Conservation (phyloP, 2,888 invertebrate species). For the Tenthredo amoena region DNA sequence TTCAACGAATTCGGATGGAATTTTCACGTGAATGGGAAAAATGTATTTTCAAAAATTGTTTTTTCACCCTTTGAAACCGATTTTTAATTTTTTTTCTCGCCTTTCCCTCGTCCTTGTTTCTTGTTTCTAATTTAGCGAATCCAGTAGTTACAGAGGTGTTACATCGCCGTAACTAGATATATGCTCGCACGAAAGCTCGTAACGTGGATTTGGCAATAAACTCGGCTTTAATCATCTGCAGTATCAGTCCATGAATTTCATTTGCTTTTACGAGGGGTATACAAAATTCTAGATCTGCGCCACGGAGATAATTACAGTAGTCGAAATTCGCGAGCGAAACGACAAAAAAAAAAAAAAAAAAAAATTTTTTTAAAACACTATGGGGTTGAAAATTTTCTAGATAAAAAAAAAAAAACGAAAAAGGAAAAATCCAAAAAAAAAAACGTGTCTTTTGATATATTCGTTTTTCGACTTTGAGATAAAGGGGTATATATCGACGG, state of each 20-base stretch:
- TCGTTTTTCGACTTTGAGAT: neutral
- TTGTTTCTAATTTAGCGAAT: neutral
- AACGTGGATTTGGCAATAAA: constrained; percentile 65
- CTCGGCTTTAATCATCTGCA: constrained; percentile 73
- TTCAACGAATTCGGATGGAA: too few relatives aligned
- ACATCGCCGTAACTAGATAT: constrained; percentile 6
- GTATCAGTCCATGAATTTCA: constrained; percentile 75
- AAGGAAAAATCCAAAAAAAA: neutral
- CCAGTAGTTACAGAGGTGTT: constrained; percentile 11
- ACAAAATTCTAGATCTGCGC: constrained; percentile 68
- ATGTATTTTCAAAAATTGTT: too few relatives aligned
- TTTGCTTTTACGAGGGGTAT: constrained; percentile 73
- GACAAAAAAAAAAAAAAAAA: neutral
- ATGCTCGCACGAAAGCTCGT: constrained; percentile 56
- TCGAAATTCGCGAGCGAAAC: neutral
- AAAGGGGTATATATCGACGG: neutral
- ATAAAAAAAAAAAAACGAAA: too few relatives aligned
- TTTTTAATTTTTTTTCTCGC: neutral
- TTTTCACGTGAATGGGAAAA: too few relatives aligned
- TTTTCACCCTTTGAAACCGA: too few relatives aligned
- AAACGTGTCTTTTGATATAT: too few relatives aligned
- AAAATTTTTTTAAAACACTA: neutral
- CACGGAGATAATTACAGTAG: constrained; percentile 38
- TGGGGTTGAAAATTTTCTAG: neutral
- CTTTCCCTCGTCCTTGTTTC: neutral